Evolutionary conservation across 2,797 vertebrate species (phyloP), one percentile per base, ranked within the genome.

Genomic region (Brotula barbata): DNA sequence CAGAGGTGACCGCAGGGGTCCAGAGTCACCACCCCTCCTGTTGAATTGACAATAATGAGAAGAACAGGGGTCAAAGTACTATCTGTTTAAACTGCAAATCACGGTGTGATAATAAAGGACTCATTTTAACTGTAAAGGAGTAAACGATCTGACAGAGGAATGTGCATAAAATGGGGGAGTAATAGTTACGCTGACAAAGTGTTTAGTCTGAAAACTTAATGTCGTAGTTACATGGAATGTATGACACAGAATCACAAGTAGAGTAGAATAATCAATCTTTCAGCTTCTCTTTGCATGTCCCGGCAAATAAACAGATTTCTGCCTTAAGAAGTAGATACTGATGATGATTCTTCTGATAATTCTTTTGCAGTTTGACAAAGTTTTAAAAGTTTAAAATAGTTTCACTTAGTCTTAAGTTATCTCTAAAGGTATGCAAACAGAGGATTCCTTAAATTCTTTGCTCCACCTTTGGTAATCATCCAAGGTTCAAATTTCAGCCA

Each of bases 1-100:
- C 92, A 93, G 34, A 84, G 85, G 72, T 93, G 87, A 54, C 89
- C 91, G 15, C 92, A 92, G 12, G 92, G 92, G 80, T 93, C 89
- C 43, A 93, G 81, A 36, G 86, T 93, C 71, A 93, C 81, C 17
- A 92, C 80, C 8, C 92, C 76, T 68, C 87, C 81, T 81, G 69
- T 60, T 42, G 34, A 16, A 31, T 6, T 23, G 15, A 41, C n/a
- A 31, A 61, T 17, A 7, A 68, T 19, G 44, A 57, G n/a, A 70
- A 37, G 15, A 11, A 17, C 16, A 13, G 12, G 6, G n/a, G 37
- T 64, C 19, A 47, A 6, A 13, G 15, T 8, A 6, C 6, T 3
- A 34, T 39, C 8, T 31, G 23, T 31, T 14, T 15, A 53, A 25
- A 2, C 15, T 42, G 0, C 7, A 23, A 42, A 37, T 44, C 16